phyloP scores from a whole-genome alignment of 2,113 vertebrate genomes.

The Pygoscelis adeliae region DNA sequence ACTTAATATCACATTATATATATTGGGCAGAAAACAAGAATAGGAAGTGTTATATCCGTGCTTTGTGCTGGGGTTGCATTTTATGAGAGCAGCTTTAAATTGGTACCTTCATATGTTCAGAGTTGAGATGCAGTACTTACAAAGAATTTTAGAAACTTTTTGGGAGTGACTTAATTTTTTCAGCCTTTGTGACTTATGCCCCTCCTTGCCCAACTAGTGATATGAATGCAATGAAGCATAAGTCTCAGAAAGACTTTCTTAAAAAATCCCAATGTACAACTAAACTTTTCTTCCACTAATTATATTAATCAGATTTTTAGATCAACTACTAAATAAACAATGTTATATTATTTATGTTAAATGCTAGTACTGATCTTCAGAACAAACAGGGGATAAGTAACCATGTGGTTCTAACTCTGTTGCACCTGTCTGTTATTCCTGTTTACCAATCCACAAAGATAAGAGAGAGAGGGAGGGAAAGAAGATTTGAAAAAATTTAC shows the following conservation, averaged over 20 bases:
- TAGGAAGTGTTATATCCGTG: not conserved
- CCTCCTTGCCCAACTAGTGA: not conserved
- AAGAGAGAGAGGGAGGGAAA: not conserved
- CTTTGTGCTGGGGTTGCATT: not conserved
- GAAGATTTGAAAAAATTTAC: not conserved
- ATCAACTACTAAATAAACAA: not conserved
- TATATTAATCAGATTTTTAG: not conserved
- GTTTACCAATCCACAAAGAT: not conserved
- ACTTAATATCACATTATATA: not conserved
- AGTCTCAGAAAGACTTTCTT: not conserved
- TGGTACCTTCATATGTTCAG: not conserved
- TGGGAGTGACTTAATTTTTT: not conserved
- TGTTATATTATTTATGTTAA: not conserved
- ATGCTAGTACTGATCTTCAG: not conserved
- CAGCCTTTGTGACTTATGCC: not conserved
- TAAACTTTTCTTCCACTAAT: not conserved
- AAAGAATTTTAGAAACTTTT: not conserved
- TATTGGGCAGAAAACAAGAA: not conserved
- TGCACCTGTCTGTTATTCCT: not conserved
- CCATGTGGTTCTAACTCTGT: not conserved
- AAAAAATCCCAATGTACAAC: not conserved
- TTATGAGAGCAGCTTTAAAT: not conserved
- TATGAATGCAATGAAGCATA: not conserved
- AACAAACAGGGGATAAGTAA: not conserved
- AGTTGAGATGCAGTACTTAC: not conserved